Base-by-base conservation (phyloP, 1,140 invertebrate genomes). In the Brachionus koreanus region DNA sequence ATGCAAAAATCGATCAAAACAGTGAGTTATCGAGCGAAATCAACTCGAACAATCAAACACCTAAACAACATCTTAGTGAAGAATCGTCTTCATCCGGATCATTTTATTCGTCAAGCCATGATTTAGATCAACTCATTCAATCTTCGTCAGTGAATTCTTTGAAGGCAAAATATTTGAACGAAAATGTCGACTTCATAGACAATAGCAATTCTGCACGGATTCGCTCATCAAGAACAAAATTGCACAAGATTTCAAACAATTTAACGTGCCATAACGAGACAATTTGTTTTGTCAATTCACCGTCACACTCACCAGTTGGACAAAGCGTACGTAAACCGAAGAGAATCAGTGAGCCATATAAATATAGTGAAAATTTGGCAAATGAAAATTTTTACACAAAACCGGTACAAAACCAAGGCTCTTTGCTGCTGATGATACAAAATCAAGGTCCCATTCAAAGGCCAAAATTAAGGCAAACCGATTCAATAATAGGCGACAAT, bases 181-280 rank as follows among this genome's bases (percentile, higher is more conserved):
- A 74, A 49, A 74, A 74, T 46, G 69, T 74, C n/a, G 69, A 74
- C 25, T 74, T 74, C 25, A 74, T 74, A 29, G 69, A 74, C 29
- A 74, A 74, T 74, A 25, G 65, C 13, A 69, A 42, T 10, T 74
- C 69, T 12, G 33, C 16, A 0, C 37, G 42, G 2, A 33, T 35
- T 19, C 37, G 69, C 16, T 29, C 39, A 25, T 43, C 69, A 9
- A 43, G 42, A 13, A 74, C 69, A 12, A 74, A 74, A 29, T n/a
- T 74, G 16, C 69, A 74, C 39, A 74, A 74, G 25, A 74, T 74
- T 23, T 37, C 67, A 3, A 74, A 49, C 29, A 74, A 74, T 25
- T 46, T 74, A 25, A 35, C 39, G 10, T 74, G 39, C 19, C 65
- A 74, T 12, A 74, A 74, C 12, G 69, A 74, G 12, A 74, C 69